Evolutionary conservation across 1,140 invertebrate species (phyloP).

Genomic region (Pseudomyrmex sp.): DNA sequence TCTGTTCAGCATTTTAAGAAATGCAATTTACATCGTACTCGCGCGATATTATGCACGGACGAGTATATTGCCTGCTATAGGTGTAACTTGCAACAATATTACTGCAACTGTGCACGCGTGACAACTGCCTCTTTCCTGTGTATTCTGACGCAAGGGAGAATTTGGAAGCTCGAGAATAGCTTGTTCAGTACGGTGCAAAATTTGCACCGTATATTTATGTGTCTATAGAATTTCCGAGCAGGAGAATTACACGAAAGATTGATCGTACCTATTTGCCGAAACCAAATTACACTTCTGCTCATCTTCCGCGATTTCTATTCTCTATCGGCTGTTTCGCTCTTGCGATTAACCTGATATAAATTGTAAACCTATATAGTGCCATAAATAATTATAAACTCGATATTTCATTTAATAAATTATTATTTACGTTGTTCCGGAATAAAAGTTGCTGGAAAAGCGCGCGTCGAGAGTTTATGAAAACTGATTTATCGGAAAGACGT

Average conservation of each 20-base stretch:
- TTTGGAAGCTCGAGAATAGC: slow-evolving; percentile 14
- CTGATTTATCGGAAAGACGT: slow-evolving; percentile 17
- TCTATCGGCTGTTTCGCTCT: slow-evolving; percentile 57
- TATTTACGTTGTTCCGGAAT: slow-evolving; percentile 45
- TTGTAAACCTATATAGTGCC: slow-evolving; percentile 35
- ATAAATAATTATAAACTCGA: slow-evolving; percentile 71
- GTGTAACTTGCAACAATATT: slow-evolving; percentile 59
- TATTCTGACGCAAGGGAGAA: slow-evolving; percentile 46
- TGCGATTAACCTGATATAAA: slow-evolving; percentile 58
- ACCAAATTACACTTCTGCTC: slow-evolving; percentile 72
- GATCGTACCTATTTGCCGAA: slow-evolving; percentile 78
- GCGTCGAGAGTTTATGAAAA: not conserved
- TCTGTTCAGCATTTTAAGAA: slow-evolving; percentile 60
- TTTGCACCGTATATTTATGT: slow-evolving; percentile 62
- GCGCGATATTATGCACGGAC: slow-evolving; percentile 41
- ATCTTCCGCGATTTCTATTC: slow-evolving; percentile 51
- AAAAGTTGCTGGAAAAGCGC: not conserved
- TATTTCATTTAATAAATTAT: slow-evolving; percentile 56
- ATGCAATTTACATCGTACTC: slow-evolving; percentile 45
- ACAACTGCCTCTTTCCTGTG: slow-evolving; percentile 42
- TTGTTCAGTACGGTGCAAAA: not conserved
- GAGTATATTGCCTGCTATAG: slow-evolving; percentile 39
- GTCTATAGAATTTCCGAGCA: slow-evolving; percentile 63
- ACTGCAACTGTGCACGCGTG: slow-evolving; percentile 1
- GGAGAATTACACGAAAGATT: slow-evolving; percentile 74